phyloP scores from a whole-genome alignment of 2,888 invertebrate genomes.

The Mylabris sibirica region DNA sequence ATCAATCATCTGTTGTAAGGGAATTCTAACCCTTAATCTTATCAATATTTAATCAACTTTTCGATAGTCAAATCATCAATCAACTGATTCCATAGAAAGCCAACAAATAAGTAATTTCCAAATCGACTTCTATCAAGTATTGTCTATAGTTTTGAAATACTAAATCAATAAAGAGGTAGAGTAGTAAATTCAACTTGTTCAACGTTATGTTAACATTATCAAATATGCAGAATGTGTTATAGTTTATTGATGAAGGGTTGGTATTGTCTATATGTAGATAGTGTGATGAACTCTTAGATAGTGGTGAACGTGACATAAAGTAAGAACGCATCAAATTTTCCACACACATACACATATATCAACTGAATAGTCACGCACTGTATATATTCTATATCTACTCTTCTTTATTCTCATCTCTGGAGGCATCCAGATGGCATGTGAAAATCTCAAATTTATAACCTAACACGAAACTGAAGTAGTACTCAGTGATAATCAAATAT shows the following conservation, averaged over 20 bases:
- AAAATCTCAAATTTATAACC: not conserved
- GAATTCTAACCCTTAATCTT: not conserved
- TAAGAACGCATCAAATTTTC: not conserved
- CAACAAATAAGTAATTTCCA: too few relatives aligned
- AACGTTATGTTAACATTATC: constrained; percentile 12
- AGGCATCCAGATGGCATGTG: not conserved
- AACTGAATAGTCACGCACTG: not conserved
- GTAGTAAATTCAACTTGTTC: constrained; percentile 9
- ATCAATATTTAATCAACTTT: constrained; percentile 4
- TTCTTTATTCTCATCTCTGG: not conserved
- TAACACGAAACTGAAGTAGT: not conserved
- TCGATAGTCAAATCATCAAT: not conserved
- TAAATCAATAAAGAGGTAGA: not conserved
- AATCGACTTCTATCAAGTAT: not conserved
- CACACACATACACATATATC: not conserved
- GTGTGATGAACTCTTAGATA: not conserved
- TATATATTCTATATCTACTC: not conserved
- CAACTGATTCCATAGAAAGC: not conserved
- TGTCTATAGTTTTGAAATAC: not conserved
- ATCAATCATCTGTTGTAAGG: not conserved
- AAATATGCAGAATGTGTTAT: constrained; percentile 33
- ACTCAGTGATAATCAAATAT: not conserved
- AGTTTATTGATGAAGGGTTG: constrained; percentile 28
- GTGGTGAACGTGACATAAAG: not conserved
- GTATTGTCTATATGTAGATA: not conserved